Base-by-base conservation (phyloP, 2,797 vertebrate genomes). In the Chiloscyllium punctatum region DNA sequence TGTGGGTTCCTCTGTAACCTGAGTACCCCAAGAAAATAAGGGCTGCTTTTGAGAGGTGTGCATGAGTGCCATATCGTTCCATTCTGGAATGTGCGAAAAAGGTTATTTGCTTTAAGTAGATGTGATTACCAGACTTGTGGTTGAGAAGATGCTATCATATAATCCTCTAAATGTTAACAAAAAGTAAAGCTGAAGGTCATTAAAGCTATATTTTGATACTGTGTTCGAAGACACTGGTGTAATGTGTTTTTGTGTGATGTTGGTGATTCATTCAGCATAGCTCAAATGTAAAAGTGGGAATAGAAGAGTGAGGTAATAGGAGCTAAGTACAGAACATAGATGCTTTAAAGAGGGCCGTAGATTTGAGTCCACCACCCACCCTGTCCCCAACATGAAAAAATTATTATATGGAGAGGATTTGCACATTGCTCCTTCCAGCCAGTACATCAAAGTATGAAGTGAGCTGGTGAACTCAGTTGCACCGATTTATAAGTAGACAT, bases 21-120 rank as follows among this genome's bases (percentile, higher is more conserved):
- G 37, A 95, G 48, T 71, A 77, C 25, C 33, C 18, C 5, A 77
- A 74, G 15, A 95, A 94, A 95, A 95, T 95, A 95, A 77, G 94
- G 94, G 94, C 71, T 74, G 69, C 71, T 95, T 95, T 77, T 74
- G 71, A 74, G 94, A 27, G 27, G 37, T 21, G 90, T 69, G 18
- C 94, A 0, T 48, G 1, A 77, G 48, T 74, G 69, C 57, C 62
- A 23, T 57, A 74, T 95, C 94, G 77, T 27, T 77, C 51, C 71
- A 74, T 7, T 27, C 30, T 95, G 68, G 94, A 95, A 95, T 95
- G 94, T 95, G 71, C 16, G 27, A 74, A n/a, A 77, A 95, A 51
- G 27, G 71, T 77, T 95, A 77, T 77, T 95, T 77, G 13, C 51
- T 51, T 95, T 95, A 95, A 51, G 27, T 95, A 77, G 94, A 95